A percentile compares a stretch with the other conserved stretches of the same genome.
phyloP scores from a whole-genome alignment of 2,888 invertebrate species.

The Macropis europaea region DNA sequence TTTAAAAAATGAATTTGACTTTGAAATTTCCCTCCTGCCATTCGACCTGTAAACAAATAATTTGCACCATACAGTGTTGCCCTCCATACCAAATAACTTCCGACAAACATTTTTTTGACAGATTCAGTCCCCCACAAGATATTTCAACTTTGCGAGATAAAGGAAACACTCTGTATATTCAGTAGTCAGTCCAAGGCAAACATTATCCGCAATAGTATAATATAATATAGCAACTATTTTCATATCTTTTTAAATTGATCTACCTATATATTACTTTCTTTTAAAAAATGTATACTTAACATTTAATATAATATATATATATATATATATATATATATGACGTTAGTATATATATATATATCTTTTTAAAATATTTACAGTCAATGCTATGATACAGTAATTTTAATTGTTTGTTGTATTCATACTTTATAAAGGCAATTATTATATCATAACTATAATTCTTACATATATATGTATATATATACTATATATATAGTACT shows the following conservation, averaged over 20 bases:
- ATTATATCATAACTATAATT: slow-evolving; percentile 77
- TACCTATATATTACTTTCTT: slow-evolving; percentile 80
- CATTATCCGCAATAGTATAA: slow-evolving; percentile 75
- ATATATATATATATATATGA: slow-evolving; percentile 47
- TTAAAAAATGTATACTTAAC: slow-evolving; percentile 80
- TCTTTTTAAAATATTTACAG: slow-evolving; percentile 78
- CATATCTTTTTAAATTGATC: slow-evolving; percentile 69
- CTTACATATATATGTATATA: slow-evolving; percentile 63
- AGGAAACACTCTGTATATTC: too few species aligned
- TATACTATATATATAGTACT: slow-evolving; percentile 12
- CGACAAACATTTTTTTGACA: too few species aligned
- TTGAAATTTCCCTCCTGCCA: too few species aligned
- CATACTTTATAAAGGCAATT: slow-evolving; percentile 78
- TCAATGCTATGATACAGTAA: slow-evolving; percentile 77
- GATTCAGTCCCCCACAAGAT: too few species aligned
- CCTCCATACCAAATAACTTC: too few species aligned
- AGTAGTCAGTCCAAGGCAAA: slow-evolving; percentile 80
- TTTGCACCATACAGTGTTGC: too few species aligned
- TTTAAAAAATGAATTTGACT: too few species aligned
- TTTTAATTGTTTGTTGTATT: slow-evolving; percentile 73
- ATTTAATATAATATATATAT: slow-evolving; percentile 76
- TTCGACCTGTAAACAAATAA: too few species aligned
- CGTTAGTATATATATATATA: slow-evolving; percentile 64
- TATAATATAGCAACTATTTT: slow-evolving; percentile 77
- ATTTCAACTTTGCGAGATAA: too few species aligned